phyloP scores from a whole-genome alignment of 2,888 invertebrate genomes.

The Drosophila acutilabella region DNA sequence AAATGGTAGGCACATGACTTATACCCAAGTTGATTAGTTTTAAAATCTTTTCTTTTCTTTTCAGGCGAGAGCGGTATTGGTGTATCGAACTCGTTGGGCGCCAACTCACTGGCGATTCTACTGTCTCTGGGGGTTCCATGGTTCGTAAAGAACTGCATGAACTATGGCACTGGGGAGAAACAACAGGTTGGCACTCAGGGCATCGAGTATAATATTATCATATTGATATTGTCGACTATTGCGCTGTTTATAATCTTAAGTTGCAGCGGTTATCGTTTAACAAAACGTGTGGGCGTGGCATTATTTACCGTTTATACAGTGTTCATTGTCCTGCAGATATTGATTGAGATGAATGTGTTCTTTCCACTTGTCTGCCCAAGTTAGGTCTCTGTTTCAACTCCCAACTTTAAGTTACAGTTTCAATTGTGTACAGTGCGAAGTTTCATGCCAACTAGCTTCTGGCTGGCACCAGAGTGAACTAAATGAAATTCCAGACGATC shows the following conservation, averaged over 20 bases:
- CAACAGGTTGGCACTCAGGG: conserved; percentile 92
- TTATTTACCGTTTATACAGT: conserved; percentile 89
- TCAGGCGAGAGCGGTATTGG: conserved; percentile 94
- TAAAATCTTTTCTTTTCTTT: conserved; percentile 21
- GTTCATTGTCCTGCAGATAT: conserved; percentile 91
- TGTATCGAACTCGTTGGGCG: conserved; percentile 94
- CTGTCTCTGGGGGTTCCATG: conserved; percentile 94
- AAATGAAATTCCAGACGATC: conserved; percentile 1
- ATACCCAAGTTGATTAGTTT: not conserved
- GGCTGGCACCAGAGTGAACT: conserved; percentile 55
- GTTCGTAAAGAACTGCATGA: conserved; percentile 90
- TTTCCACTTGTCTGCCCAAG: conserved; percentile 83
- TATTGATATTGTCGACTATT: conserved; percentile 90
- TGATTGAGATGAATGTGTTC: conserved; percentile 92
- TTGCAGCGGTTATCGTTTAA: conserved; percentile 90
- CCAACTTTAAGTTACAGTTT: conserved; percentile 1
- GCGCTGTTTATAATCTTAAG: conserved; percentile 89
- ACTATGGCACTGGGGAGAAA: conserved; percentile 83
- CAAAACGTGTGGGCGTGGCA: conserved; percentile 89
- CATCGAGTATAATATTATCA: conserved; percentile 92
- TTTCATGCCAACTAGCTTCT: conserved; percentile 41
- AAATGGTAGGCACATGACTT: conserved; percentile 87
- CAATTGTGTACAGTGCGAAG: conserved; percentile 18
- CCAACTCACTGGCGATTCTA: conserved; percentile 93
- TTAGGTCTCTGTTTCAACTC: conserved; percentile 29